Evolutionary conservation across 2,113 vertebrate species (phyloP).

Genomic region (Fukomys damarensis): DNA sequence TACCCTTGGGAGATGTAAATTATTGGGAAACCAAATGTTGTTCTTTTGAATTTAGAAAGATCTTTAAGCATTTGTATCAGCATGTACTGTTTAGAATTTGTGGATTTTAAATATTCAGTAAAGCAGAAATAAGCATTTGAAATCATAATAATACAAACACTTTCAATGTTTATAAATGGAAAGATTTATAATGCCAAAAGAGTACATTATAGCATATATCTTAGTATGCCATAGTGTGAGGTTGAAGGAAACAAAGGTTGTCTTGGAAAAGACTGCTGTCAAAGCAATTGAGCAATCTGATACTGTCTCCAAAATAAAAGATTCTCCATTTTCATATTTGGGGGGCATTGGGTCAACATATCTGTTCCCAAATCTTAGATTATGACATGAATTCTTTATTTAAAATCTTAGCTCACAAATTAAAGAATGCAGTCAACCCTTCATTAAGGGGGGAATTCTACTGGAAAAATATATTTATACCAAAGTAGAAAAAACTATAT

Average conservation of each 20-base stretch:
- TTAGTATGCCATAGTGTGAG: neutral
- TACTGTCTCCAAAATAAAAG: neutral
- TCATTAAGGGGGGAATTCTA: neutral
- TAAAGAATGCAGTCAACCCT: neutral
- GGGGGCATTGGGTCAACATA: accelerated
- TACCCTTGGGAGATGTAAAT: neutral
- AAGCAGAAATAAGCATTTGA: neutral
- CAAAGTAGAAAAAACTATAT: neutral
- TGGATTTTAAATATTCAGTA: neutral
- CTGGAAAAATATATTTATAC: neutral
- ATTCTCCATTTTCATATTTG: neutral
- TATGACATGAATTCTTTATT: neutral
- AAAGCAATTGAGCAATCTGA: neutral
- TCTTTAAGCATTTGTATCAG: neutral
- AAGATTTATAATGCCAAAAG: neutral
- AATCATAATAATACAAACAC: neutral
- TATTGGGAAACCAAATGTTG: neutral
- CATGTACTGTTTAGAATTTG: neutral
- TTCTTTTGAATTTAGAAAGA: conserved; percentile 23
- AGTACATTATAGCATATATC: neutral
- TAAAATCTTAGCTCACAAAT: neutral
- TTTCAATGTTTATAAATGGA: neutral
- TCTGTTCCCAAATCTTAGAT: neutral
- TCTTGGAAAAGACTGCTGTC: neutral
- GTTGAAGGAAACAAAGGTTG: neutral